Evolutionary conservation across 2,888 invertebrate genomes (phyloP), one percentile per base, ranked within the genome.

Genomic region (Poecilobothrus nobilitatus): DNA sequence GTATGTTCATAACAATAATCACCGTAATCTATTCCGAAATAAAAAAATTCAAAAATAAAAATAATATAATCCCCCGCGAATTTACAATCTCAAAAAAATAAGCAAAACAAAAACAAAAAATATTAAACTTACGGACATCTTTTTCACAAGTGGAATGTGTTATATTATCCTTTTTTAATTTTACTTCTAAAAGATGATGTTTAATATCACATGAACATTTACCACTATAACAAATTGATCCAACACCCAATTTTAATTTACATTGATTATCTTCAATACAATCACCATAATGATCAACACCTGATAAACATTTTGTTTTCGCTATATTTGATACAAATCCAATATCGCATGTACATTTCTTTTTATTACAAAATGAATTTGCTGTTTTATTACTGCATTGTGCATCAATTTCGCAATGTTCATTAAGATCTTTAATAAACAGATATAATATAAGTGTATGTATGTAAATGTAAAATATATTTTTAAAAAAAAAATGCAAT

Each of bases 181-280:
- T 21, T 8, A 72, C 67, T 18, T 70, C 66, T 2, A 70, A 69
- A 53, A 71, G 53, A 68, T 70, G 71, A 64, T 76, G 74, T n/a
- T 72, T 71, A 12, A 66, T 70, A n/a, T 71, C 73, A 70, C 77
- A 77, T 12, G 72, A 65, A 68, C 77, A 77, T 4, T 67, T 27
- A 20, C 71, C 74, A 34, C 71, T 71, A 8, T 69, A 61, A 66
- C 77, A 77, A 37, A 64, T 65, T 0, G 72, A 74, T 12, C 76
- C 76, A 9, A 67, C 66, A 61, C 77, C 77, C 53, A 76, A 69
- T 21, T 70, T 71, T 7, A 67, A 65, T 5, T 72, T 70, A 68
- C 77, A 77, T 66, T 77, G 76, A 12, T 71, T 67, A 8, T 71
- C 63, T 68, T 75, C 74, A 4, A 33, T 67, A 68, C 77, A 77